Conservation (phyloP, 2,888 invertebrate species). For the Blomia tropicalis region DNA sequence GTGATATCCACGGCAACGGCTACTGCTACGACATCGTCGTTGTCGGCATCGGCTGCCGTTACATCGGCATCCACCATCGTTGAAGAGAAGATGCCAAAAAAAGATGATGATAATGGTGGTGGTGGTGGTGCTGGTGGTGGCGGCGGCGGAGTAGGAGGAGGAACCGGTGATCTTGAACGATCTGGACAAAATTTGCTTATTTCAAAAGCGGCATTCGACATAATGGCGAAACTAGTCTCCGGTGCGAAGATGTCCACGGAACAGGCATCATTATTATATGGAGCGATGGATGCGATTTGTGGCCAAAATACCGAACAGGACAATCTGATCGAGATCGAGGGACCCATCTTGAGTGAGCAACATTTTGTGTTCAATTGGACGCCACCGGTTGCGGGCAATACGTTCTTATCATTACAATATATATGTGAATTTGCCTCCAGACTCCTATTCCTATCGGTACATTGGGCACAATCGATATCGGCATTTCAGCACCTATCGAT, state of each 20-base stretch:
- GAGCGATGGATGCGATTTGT: slow-evolving; percentile 22
- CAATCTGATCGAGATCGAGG: slow-evolving; percentile 32
- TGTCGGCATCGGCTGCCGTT: not conserved
- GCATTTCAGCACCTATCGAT: slow-evolving; percentile 63
- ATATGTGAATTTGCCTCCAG: slow-evolving; percentile 88
- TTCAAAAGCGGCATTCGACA: slow-evolving; percentile 52
- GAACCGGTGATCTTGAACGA: not conserved
- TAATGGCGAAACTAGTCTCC: slow-evolving; percentile 45
- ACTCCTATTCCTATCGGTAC: slow-evolving; percentile 69
- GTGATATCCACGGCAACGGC: not conserved
- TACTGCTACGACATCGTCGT: not conserved
- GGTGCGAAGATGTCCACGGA: slow-evolving; percentile 23
- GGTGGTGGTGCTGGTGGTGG: slow-evolving; percentile 26
- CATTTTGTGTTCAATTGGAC: slow-evolving; percentile 58
- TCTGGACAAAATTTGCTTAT: slow-evolving; percentile 36
- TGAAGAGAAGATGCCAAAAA: not conserved
- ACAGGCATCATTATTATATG: slow-evolving; percentile 23
- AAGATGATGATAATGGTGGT: not conserved
- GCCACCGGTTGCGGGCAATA: slow-evolving; percentile 52
- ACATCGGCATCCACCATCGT: not conserved
- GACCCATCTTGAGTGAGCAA: slow-evolving; percentile 51
- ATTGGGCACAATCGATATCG: slow-evolving; percentile 72
- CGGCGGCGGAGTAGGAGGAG: slow-evolving; percentile 9
- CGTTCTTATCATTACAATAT: slow-evolving; percentile 78
- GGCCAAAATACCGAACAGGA: slow-evolving; percentile 18